Conservation (phyloP, 1,140 invertebrate species). For the Melitaea cinxia region DNA sequence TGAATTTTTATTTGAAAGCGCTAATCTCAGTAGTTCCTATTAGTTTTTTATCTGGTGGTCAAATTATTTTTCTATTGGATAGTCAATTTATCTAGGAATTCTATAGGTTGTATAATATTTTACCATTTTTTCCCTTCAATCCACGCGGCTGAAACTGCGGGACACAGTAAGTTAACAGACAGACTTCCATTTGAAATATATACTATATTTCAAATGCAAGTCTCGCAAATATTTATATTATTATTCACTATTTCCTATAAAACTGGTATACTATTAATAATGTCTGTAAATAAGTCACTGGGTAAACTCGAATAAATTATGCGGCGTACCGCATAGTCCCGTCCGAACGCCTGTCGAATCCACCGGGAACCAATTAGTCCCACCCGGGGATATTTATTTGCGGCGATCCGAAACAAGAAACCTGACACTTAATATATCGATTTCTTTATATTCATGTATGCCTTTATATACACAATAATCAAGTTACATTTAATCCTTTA, state of each 20-base stretch:
- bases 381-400: slow-evolving; percentile 76
- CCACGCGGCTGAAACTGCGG: no score
- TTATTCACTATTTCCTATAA: background rate
- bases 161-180: no score
- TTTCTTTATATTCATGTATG: slow-evolving; percentile 48
- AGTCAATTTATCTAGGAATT: no score
- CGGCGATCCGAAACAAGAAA: slow-evolving; percentile 66
- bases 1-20: no score
- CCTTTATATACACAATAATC: background rate
- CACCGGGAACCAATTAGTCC: slow-evolving; percentile 76
- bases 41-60: no score
- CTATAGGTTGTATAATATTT: no score
- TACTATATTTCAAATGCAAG: no score
- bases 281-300: slow-evolving; percentile 56
- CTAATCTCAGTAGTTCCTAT: no score
- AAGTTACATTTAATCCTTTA: background rate
- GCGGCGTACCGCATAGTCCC: slow-evolving; percentile 58
- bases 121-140: no score
- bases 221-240: no score
- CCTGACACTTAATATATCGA: slow-evolving; percentile 56
- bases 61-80: no score
- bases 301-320: slow-evolving; percentile 68
- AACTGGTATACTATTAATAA: slow-evolving; percentile 37
- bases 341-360: slow-evolving; percentile 67
- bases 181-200: no score